These are phyloP conservation scores for Drosophila meridiana DNA, from an alignment of 2,888 invertebrate species.

Conservation along the genomic window DNA sequence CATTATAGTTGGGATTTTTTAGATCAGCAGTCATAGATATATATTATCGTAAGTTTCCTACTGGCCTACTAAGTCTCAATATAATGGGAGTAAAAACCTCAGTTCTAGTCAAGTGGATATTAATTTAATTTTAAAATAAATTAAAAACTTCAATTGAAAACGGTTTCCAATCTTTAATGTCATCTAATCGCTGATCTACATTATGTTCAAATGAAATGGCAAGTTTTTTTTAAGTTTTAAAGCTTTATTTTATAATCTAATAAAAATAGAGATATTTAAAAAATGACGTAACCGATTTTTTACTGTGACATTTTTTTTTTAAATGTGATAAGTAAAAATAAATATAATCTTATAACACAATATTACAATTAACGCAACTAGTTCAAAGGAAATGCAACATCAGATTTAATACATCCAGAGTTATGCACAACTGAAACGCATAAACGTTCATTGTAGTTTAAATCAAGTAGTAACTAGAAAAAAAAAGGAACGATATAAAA, in stretches of 20 bases:
- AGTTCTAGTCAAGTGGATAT: conserved; percentile 13
- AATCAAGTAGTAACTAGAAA: conserved; percentile 89
- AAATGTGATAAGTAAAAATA: neutral
- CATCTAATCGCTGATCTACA: neutral
- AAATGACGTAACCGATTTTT: neutral
- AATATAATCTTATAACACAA: neutral
- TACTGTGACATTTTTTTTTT: neutral
- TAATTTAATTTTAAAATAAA: too few species aligned
- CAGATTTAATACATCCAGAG: conserved; percentile 51
- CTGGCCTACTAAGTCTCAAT: conserved; percentile 86
- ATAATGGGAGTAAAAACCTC: conserved; percentile 82
- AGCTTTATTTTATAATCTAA: neutral
- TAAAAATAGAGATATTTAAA: neutral
- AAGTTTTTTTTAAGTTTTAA: too few species aligned
- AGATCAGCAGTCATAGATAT: conserved; percentile 84
- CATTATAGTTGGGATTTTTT: conserved; percentile 85
- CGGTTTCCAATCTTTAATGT: neutral
- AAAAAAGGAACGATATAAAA: neutral
- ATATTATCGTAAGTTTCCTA: conserved; percentile 72
- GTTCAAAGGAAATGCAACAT: conserved; percentile 36
- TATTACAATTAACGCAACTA: conserved; percentile 37
- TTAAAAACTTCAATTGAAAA: neutral
- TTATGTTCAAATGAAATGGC: neutral
- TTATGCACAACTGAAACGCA: conserved; percentile 92
- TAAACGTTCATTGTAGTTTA: conserved; percentile 89